These are phyloP conservation scores for Hedya salicella DNA, from an alignment of 2,888 invertebrate species.

Conservation along the genomic window DNA sequence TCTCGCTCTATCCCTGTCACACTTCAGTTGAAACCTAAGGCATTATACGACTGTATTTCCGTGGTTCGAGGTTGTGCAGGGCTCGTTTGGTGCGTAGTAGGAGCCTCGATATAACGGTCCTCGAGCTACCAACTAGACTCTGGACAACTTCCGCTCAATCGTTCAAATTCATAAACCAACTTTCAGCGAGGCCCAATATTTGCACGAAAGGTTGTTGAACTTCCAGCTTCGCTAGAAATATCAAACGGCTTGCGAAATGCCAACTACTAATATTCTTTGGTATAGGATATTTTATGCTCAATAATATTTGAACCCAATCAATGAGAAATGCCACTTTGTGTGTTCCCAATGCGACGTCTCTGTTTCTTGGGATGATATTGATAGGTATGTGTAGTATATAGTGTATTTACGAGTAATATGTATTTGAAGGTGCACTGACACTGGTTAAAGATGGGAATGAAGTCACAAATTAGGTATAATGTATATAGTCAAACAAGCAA, in stretches of 20 bases:
- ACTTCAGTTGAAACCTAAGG: neutral
- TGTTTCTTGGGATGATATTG: neutral
- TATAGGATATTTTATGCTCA: neutral
- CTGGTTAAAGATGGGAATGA: too few species aligned
- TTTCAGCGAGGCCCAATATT: conserved; percentile 21
- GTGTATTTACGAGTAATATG: too few species aligned
- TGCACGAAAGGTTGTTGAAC: conserved; percentile 16
- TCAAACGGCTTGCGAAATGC: conserved; percentile 8
- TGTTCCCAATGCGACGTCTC: too few species aligned
- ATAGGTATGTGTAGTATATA: conserved; percentile 5
- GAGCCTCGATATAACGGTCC: neutral
- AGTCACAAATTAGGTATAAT: too few species aligned
- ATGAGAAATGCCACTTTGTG: too few species aligned
- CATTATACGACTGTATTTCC: neutral
- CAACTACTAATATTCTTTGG: neutral
- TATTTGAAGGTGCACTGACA: too few species aligned
- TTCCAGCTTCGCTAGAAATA: conserved; percentile 4
- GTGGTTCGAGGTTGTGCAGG: neutral
- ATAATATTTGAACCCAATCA: too few species aligned
- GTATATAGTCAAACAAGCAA: too few species aligned
- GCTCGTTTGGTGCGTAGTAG: neutral
- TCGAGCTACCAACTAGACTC: conserved; percentile 11
- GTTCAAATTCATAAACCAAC: conserved; percentile 22
- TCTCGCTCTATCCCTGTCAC: neutral
- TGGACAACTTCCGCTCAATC: conserved; percentile 21